Evolutionary conservation across 1,140 invertebrate genomes (phyloP).

Genomic region (Neodiprion virginianus): DNA sequence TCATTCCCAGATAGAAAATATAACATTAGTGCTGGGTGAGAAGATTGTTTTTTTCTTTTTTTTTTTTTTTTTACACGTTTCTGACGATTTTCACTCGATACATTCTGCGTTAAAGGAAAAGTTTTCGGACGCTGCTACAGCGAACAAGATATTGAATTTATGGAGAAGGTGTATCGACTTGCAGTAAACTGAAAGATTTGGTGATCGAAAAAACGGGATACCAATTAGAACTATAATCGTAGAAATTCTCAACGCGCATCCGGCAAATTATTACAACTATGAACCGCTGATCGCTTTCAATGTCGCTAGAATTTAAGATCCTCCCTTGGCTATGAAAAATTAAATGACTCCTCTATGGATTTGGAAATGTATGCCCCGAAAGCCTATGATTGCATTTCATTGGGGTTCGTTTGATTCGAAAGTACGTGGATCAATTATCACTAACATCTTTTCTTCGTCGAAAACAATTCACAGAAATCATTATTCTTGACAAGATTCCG

Average conservation of each 20-base stretch:
- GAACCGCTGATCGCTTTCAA: slow-evolving; percentile 83
- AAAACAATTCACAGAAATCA: no score
- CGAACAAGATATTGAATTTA: background rate
- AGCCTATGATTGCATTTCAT: no score
- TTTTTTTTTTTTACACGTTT: background rate
- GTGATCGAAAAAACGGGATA: slow-evolving; percentile 71
- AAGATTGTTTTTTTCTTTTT: background rate
- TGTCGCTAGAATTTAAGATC: slow-evolving; percentile 78
- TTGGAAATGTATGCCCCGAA: no score
- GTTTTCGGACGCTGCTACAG: background rate
- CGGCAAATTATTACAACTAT: slow-evolving; percentile 88
- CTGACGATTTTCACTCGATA: slow-evolving; percentile 8
- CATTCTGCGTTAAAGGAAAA: background rate
- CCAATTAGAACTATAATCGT: slow-evolving; percentile 81
- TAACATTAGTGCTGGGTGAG: slow-evolving; percentile 59
- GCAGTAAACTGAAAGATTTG: slow-evolving; percentile 69
- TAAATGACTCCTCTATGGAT: no score
- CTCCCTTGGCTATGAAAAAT: slow-evolving; percentile 65
- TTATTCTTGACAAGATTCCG: no score
- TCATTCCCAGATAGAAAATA: slow-evolving; percentile 66
- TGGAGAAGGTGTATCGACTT: background rate
- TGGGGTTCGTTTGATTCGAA: no score
- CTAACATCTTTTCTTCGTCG: no score
- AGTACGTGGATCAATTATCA: no score
- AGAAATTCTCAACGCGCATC: slow-evolving; percentile 81